phyloP scores from a whole-genome alignment of 2,888 invertebrate species.

The Ferrisia virgata region DNA sequence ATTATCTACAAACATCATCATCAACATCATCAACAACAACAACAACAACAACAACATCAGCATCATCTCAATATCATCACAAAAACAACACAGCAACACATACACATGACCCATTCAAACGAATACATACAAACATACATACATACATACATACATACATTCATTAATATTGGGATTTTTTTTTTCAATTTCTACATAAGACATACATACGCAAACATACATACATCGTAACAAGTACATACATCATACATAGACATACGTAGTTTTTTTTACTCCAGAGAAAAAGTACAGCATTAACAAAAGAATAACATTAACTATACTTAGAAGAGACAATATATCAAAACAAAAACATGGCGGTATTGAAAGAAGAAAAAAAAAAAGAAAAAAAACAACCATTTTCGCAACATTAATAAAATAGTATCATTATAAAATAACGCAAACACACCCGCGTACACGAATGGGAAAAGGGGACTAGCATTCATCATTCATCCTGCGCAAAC shows the following conservation, averaged over 20 bases:
- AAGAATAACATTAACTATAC: not conserved
- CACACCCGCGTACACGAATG: constrained; percentile 13
- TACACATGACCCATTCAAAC: not conserved
- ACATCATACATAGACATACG: not conserved
- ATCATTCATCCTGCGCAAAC: constrained; percentile 36
- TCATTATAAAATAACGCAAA: not conserved
- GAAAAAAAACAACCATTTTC: not conserved
- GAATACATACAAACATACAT: too few species aligned
- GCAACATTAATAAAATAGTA: not conserved
- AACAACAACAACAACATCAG: not conserved
- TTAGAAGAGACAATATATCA: not conserved
- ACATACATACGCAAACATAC: not conserved
- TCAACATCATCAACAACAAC: not conserved
- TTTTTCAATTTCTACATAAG: not conserved
- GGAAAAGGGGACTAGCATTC: constrained; percentile 34
- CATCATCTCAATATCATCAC: not conserved
- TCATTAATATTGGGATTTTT: not conserved
- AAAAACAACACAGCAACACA: not conserved
- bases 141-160: too few species aligned
- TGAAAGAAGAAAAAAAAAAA: not conserved
- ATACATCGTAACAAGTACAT: not conserved
- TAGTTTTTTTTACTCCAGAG: not conserved
- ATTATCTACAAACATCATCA: not conserved
- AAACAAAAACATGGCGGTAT: constrained; percentile 10
- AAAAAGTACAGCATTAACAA: not conserved